Evolutionary conservation across 2,797 vertebrate genomes (phyloP).

Genomic region (Sebastes hubbsi): DNA sequence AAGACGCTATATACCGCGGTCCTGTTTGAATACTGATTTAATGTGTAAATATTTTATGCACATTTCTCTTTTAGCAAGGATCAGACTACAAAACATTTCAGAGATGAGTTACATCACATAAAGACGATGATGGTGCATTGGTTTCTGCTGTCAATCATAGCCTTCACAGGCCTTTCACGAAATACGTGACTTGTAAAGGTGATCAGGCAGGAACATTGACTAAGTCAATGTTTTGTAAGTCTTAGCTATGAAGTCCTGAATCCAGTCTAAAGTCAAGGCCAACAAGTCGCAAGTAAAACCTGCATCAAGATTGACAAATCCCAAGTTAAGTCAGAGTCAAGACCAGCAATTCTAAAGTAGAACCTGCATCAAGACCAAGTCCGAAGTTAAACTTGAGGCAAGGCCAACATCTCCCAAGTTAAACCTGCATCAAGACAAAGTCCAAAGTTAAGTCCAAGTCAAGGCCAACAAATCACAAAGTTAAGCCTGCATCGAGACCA

Average conservation of each 20-base stretch:
- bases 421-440: background rate
- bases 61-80: background rate
- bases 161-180: background rate
- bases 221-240: background rate
- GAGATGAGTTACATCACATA: background rate
- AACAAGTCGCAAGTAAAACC: background rate
- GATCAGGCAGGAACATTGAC: background rate
- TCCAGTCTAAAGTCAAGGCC: background rate
- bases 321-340: background rate
- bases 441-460: background rate
- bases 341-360: background rate
- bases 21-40: conserved; percentile 8
- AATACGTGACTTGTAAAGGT: background rate
- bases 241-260: background rate
- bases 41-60: background rate
- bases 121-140: background rate
- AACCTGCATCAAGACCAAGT: background rate
- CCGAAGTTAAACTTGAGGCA: background rate
- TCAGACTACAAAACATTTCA: background rate
- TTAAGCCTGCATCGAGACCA: background rate
- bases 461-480: background rate
- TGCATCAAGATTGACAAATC: background rate
- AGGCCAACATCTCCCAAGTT: background rate
- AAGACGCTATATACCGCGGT: background rate
- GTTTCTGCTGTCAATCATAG: background rate